These are phyloP conservation scores for Dilophus febrilis DNA, from an alignment of 2,888 invertebrate species.

Conservation along the genomic window DNA sequence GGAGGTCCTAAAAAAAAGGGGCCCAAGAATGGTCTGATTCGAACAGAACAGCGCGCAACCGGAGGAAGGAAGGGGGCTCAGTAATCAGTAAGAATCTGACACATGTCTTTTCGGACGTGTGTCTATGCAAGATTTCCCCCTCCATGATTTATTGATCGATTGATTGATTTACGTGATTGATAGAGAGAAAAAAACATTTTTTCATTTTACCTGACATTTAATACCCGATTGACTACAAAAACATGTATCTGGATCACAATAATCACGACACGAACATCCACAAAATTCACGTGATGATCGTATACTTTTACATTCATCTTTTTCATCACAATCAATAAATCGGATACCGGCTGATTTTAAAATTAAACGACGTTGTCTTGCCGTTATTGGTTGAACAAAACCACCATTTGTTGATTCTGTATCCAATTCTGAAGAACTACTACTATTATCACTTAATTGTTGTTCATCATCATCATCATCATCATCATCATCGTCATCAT, in stretches of 20 bases:
- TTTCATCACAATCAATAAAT: conserved; percentile 84
- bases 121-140: too few relatives aligned
- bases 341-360: conserved; percentile 83
- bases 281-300: conserved; percentile 83
- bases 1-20: too few relatives aligned
- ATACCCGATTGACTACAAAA: conserved; percentile 89
- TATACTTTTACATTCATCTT: conserved; percentile 86
- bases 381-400: conserved; percentile 82
- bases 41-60: too few relatives aligned
- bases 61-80: too few relatives aligned
- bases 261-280: conserved; percentile 81
- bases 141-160: background rate
- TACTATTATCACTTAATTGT: conserved; percentile 61
- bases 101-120: background rate
- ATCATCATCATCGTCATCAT: too few relatives aligned
- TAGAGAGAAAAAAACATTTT: background rate
- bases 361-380: conserved; percentile 72
- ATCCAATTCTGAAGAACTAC: conserved; percentile 73
- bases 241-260: conserved; percentile 91
- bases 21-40: too few relatives aligned
- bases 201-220: conserved; percentile 61
- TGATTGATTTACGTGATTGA: background rate
- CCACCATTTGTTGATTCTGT: conserved; percentile 80
- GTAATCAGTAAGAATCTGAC: too few relatives aligned
- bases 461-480: conserved; percentile 68